Base-by-base conservation (phyloP, 1,140 invertebrate species). In the Acarapis woodi region DNA sequence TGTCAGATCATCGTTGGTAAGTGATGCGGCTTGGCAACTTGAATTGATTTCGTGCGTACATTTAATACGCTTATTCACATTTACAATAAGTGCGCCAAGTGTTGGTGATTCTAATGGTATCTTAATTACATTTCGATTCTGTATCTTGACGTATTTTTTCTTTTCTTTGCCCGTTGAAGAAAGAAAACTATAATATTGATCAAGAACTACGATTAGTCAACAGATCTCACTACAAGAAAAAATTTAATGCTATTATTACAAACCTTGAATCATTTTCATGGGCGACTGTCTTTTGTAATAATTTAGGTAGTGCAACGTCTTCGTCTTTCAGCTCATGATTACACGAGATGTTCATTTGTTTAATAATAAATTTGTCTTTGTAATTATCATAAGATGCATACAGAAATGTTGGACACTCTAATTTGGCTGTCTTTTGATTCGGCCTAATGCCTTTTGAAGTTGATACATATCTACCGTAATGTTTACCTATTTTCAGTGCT, bases 311-410 rank as follows among this genome's bases (percentile, higher is more conserved):
- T 12, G 20, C 4, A 4, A 32, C 32, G 12, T 32, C 10, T 18
- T 32, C 32, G 15, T 32, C 32, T 32, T 32, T 32, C 16, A 32
- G 16, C 15, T 32, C 32, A 12, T 32, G 32, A 16, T 32, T 32
- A 32, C 32, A 32, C 16, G 16, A 10, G 4, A 32, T 19, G 20
- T 18, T 19, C 32, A 32, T 32, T 18, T 32, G 32, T 32, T 32
- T 32, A 16, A 32, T 32, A 19, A 18, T 19, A 18, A 32, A 32
- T 32, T 32, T 32, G 10, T 32, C 10, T 18, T 32, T 32, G 15
- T 32, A 32, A 18, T 32, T 14, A 32, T 32, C 32, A 12, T 18
- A 32, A 19, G 10, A 18, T 5, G 16, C 32, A 12, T 32, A 32
- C 4, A 32, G 16, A 32, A 18, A 32, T 6, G 32, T 32, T 4